Conservation (phyloP, 2,113 vertebrate genomes). For the Ascaphus truei region DNA sequence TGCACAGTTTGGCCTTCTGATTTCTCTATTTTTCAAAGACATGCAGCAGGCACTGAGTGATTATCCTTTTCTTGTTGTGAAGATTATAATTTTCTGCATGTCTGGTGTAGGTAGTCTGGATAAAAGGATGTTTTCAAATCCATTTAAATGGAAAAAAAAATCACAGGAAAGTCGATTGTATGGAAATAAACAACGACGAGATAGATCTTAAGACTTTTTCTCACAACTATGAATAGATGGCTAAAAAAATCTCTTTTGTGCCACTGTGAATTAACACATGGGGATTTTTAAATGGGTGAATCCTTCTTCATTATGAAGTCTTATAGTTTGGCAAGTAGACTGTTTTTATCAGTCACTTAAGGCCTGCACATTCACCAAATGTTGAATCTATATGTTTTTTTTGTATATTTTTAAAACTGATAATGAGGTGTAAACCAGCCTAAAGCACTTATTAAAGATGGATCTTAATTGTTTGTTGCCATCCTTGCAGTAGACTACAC, state of each 20-base stretch:
- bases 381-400: slow-evolving; percentile 10
- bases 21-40: slow-evolving; percentile 31
- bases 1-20: slow-evolving; percentile 21
- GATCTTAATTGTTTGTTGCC: slow-evolving; percentile 20
- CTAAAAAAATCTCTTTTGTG: slow-evolving; percentile 14
- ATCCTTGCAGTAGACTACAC: slow-evolving; percentile 1
- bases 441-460: slow-evolving; percentile 26
- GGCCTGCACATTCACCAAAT: neutral
- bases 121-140: slow-evolving; percentile 34
- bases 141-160: slow-evolving; percentile 19
- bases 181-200: slow-evolving; percentile 30
- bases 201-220: slow-evolving; percentile 15
- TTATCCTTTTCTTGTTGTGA: slow-evolving; percentile 13
- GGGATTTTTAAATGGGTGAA: slow-evolving; percentile 22
- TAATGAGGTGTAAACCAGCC: slow-evolving; percentile 25
- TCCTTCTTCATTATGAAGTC: slow-evolving; percentile 22
- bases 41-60: neutral
- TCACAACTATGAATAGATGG: neutral
- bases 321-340: slow-evolving; percentile 12
- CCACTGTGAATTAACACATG: slow-evolving; percentile 22
- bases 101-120: neutral
- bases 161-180: slow-evolving; percentile 33
- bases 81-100: slow-evolving; percentile 14
- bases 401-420: neutral
- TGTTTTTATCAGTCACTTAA: slow-evolving; percentile 11